phyloP scores from a whole-genome alignment of 1,140 invertebrate species.

The Mactra quadrangularis region DNA sequence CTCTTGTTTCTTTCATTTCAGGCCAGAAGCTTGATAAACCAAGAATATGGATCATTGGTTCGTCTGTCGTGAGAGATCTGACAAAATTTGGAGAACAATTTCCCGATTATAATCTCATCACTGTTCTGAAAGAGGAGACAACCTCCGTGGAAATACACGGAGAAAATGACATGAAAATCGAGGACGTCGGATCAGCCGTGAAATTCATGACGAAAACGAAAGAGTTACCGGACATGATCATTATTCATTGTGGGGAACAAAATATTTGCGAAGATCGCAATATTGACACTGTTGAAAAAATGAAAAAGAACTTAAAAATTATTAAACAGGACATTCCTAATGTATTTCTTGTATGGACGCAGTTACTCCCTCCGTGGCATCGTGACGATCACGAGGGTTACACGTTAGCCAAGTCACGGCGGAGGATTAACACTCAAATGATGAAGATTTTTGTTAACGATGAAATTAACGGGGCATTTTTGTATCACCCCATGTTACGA shows the following conservation, averaged over 20 bases:
- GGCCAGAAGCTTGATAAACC: conserved; percentile 24
- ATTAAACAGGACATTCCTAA: conserved; percentile 28
- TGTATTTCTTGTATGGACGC: conserved; percentile 36
- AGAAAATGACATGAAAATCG: conserved; percentile 33
- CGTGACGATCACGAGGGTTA: background rate
- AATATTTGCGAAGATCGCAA: conserved; percentile 17
- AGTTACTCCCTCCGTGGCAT: conserved; percentile 27
- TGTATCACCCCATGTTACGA: conserved; percentile 29
- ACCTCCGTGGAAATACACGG: background rate
- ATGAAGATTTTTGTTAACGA: conserved; percentile 44
- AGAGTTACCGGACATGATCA: conserved; percentile 33
- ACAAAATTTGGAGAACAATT: conserved; percentile 9
- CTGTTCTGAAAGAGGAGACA: conserved; percentile 12
- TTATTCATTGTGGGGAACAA: conserved; percentile 50
- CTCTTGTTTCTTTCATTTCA: conserved; percentile 24
- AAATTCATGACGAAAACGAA: conserved; percentile 33
- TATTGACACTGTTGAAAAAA: background rate
- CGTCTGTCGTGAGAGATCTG: conserved; percentile 38
- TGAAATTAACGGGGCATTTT: conserved; percentile 32
- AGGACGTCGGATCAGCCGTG: conserved; percentile 19
- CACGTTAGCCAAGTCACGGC: conserved; percentile 15
- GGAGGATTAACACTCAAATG: conserved; percentile 39
- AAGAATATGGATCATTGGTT: conserved; percentile 35
- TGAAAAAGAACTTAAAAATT: conserved; percentile 11
- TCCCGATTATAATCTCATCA: background rate